phyloP scores from a whole-genome alignment of 2,888 invertebrate species.

The Zygogramma bicolorata region DNA sequence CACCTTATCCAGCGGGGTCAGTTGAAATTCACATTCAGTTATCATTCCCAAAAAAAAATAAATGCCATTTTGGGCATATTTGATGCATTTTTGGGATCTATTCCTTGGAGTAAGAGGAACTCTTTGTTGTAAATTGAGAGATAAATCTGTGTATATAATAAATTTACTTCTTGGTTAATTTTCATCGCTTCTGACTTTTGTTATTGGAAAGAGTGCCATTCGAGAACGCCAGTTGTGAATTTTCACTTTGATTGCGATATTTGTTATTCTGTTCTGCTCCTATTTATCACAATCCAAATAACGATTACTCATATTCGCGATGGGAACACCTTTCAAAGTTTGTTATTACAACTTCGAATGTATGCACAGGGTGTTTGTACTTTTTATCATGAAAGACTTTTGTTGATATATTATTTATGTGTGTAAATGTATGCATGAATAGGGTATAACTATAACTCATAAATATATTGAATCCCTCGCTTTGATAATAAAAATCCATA shows the following conservation, averaged over 20 bases:
- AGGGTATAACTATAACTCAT: no score
- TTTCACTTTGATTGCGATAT: conserved; percentile 2
- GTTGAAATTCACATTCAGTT: no score
- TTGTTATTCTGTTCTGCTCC: background rate
- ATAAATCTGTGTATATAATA: background rate
- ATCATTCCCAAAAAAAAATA: no score
- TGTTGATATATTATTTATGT: background rate
- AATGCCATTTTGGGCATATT: no score
- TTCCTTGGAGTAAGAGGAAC: no score
- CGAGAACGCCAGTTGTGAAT: background rate
- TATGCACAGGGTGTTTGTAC: background rate
- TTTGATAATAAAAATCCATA: no score
- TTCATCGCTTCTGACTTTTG: background rate
- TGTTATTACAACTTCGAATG: background rate
- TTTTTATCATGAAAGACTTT: background rate
- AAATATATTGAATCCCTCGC: no score
- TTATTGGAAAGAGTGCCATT: background rate
- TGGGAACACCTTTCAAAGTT: background rate
- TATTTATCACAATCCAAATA: conserved; percentile 1
- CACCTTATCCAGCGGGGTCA: no score
- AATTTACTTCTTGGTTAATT: background rate
- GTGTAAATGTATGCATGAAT: background rate
- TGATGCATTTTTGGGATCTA: no score
- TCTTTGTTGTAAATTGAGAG: background rate
- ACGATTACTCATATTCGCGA: background rate